A percentile compares a stretch with the other conserved stretches of the same genome.
phyloP scores from a whole-genome alignment of 2,797 vertebrate genomes.

The Microctenopoma stevenorrisi region DNA sequence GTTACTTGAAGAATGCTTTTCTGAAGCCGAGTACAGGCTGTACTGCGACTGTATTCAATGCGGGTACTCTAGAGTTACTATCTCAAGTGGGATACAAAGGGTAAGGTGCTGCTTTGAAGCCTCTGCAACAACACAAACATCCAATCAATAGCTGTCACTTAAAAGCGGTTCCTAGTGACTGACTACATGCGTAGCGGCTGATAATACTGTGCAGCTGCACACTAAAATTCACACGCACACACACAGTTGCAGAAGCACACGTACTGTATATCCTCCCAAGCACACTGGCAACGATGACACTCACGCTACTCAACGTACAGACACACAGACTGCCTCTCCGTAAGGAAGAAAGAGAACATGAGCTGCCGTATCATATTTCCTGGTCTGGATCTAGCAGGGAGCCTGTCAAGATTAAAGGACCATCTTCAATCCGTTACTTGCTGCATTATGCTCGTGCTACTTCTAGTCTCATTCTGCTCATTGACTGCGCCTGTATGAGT shows the following conservation, averaged over 20 bases:
- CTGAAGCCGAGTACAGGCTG: conserved; percentile 35
- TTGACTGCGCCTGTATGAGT: conserved; percentile 11
- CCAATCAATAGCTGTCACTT: conserved; percentile 77
- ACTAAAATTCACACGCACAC: conserved; percentile 27
- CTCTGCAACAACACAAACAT: conserved; percentile 66
- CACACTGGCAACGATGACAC: conserved; percentile 24
- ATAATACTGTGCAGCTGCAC: conserved; percentile 55
- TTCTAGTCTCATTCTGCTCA: conserved; percentile 19
- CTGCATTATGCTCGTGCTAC: conserved; percentile 25
- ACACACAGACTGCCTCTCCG: conserved; percentile 36
- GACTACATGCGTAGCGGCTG: conserved; percentile 54
- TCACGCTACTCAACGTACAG: conserved; percentile 7
- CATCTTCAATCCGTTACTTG: conserved; percentile 70
- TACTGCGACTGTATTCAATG: conserved; percentile 40
- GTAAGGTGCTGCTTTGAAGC: conserved; percentile 67
- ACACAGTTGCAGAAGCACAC: conserved; percentile 22
- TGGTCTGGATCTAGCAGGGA: conserved; percentile 68
- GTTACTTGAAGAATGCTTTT: conserved; percentile 23
- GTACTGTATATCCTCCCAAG: conserved; percentile 7
- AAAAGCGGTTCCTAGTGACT: conserved; percentile 71
- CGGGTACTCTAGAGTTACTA: conserved; percentile 47
- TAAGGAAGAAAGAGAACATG: conserved; percentile 69
- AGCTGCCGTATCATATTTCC: conserved; percentile 75
- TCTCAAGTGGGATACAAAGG: conserved; percentile 59
- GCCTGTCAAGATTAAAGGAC: conserved; percentile 75